Base-by-base conservation (phyloP, 2,113 vertebrate species). In the Todiramphus chloris region DNA sequence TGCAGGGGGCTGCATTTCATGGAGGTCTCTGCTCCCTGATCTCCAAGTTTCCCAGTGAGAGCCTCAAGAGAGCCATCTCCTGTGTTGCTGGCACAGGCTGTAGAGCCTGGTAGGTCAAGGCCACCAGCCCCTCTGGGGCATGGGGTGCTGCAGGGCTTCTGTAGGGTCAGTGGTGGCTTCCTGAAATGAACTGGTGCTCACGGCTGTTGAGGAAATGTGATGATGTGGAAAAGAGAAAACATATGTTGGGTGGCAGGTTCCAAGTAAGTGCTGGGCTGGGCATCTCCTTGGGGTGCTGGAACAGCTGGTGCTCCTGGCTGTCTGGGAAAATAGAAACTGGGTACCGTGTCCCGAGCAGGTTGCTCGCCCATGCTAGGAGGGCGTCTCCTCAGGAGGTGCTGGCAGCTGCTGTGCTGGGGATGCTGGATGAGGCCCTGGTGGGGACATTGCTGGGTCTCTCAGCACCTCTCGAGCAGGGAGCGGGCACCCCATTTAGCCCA, bases 1-100 rank as follows among this genome's bases (percentile, higher is more conserved):
- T 28, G 0, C 0, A 0, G 0, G 3, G 55, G 48, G 43, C n/a
- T 85, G 25, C 10, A 25, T 84, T 90, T 63, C 51, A 10, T 16
- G 24, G 55, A 76, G 33, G 20, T 70, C 3, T 89, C 14, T 56
- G 21, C 35, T 55, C 33, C 44, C 44, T 21, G 15, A 23, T 69
- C 48, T 84, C 53, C 62, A 35, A 35, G 33, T 53, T 79, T 86
- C 21, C 25, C 79, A 50, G 37, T 37, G 44, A 77, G 59, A 69
- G 9, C 6, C 25, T 37, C n/a, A 55, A 58, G 33, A 44, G 73
- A 20, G 13, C 12, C 24, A 46, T 10, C 11, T 88, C 10, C 62
- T 7, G 8, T 60, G 44, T 33, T 93, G 33, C 37, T 16, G 16
- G 6, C 11, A 9, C 41, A 74, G 56, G 31, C 73, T 84, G 70